Conservation (phyloP, 2,113 vertebrate genomes). For the Sturnira hondurensis region DNA sequence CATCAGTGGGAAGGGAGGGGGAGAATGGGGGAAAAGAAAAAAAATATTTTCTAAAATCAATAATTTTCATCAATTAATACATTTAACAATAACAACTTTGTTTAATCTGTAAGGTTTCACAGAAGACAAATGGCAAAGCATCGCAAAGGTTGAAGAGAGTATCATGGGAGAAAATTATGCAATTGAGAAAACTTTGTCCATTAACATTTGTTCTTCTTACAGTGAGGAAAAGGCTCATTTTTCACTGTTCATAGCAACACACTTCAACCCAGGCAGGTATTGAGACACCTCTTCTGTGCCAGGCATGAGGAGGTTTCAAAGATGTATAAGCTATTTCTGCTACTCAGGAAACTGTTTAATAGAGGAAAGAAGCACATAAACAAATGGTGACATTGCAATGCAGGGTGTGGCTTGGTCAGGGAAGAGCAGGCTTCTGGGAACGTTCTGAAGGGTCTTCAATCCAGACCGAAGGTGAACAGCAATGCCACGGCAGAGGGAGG, state of each 20-base stretch:
- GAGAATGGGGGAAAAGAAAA: too few species aligned
- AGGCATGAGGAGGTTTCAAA: neutral
- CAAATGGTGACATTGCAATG: neutral
- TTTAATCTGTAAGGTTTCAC: neutral
- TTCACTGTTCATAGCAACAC: neutral
- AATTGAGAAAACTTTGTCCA: neutral
- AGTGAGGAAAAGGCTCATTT: neutral
- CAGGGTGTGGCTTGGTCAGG: neutral
- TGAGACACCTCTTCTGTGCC: neutral
- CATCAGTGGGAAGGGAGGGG: too few species aligned
- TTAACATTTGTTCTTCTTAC: neutral
- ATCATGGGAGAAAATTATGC: neutral
- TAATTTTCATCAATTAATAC: neutral
- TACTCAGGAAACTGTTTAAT: neutral
- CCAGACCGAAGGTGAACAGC: neutral
- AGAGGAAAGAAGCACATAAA: neutral
- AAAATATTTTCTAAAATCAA: neutral
- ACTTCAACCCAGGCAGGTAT: neutral
- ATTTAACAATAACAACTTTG: neutral
- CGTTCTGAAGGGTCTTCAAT: neutral
- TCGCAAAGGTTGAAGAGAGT: neutral
- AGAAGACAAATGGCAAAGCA: neutral
- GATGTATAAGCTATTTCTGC: neutral
- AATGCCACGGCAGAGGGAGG: too few species aligned
- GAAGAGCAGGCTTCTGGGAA: neutral